These are phyloP conservation scores for Nemotelus pantherinus DNA, from an alignment of 2,888 invertebrate genomes.

Conservation along the genomic window DNA sequence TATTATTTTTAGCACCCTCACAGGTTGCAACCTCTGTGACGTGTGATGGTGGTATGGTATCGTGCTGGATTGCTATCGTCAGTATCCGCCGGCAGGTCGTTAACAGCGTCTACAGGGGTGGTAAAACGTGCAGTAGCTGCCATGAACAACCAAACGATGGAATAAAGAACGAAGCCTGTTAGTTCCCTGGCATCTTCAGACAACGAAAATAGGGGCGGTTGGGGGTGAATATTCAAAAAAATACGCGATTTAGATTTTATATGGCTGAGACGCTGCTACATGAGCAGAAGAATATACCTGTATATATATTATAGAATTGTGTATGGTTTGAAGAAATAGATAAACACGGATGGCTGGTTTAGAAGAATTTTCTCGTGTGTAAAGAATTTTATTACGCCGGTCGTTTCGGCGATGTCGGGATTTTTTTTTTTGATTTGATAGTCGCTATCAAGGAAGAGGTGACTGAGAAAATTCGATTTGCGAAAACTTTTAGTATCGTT, in stretches of 20 bases:
- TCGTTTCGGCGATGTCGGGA: not conserved
- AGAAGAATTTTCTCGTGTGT: constrained; percentile 19
- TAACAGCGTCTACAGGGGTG: constrained; percentile 25
- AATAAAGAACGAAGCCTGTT: not conserved
- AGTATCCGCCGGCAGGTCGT: constrained; percentile 25
- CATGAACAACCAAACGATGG: not conserved
- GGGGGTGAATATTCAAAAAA: not conserved
- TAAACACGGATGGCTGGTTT: constrained; percentile 18
- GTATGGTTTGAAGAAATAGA: not conserved
- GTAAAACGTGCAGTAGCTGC: not conserved
- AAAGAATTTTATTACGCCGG: constrained; percentile 24
- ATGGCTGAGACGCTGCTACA: not conserved
- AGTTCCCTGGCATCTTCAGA: not conserved
- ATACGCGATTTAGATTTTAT: not conserved
- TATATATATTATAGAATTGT: constrained; percentile 2
- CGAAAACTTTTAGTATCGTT: too few species aligned
- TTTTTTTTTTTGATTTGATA: not conserved
- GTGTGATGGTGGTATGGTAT: not conserved
- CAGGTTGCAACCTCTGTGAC: too few species aligned
- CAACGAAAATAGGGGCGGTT: not conserved
- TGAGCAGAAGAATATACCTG: not conserved
- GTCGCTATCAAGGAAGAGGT: too few species aligned
- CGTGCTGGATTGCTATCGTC: constrained; percentile 17
- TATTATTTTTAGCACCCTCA: too few species aligned
- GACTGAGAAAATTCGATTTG: too few species aligned